phyloP scores from a whole-genome alignment of 2,888 invertebrate species.

The Sesia apiformis region DNA sequence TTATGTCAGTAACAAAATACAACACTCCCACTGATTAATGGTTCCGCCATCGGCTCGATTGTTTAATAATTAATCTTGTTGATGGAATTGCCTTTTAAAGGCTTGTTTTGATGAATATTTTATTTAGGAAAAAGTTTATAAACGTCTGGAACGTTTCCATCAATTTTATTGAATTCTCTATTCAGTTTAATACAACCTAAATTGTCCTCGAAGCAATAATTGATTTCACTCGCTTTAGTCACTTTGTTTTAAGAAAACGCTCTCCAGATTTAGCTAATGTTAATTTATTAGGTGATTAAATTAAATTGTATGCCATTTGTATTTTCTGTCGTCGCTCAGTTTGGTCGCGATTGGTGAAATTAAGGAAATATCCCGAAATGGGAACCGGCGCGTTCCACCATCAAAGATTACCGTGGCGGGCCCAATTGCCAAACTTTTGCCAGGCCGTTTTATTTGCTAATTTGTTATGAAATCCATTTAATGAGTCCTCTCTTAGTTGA shows the following conservation, averaged over 20 bases:
- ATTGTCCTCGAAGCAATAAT: background rate
- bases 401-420: conserved; percentile 21
- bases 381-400: conserved; percentile 13
- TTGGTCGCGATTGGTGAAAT: conserved; percentile 8
- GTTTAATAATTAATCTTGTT: background rate
- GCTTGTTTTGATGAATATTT: no score
- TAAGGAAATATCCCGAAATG: conserved; percentile 17
- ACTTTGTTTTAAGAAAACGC: background rate
- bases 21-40: background rate
- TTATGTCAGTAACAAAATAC: no score
- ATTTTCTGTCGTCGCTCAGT: conserved; percentile 3
- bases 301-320: background rate
- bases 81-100: background rate
- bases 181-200: no score
- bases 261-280: background rate
- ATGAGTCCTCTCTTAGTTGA: conserved; percentile 2
- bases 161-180: no score
- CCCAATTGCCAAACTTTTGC: conserved; percentile 21
- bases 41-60: background rate
- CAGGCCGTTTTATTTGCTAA: conserved; percentile 22
- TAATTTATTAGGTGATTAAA: background rate
- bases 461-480: conserved; percentile 21
- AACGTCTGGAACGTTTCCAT: no score
- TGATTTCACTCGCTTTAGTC: background rate
- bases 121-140: no score